A percentile compares a stretch with the other conserved stretches of the same genome.
Conservation (phyloP, 1,140 invertebrate species). For the Lucilia sericata region DNA sequence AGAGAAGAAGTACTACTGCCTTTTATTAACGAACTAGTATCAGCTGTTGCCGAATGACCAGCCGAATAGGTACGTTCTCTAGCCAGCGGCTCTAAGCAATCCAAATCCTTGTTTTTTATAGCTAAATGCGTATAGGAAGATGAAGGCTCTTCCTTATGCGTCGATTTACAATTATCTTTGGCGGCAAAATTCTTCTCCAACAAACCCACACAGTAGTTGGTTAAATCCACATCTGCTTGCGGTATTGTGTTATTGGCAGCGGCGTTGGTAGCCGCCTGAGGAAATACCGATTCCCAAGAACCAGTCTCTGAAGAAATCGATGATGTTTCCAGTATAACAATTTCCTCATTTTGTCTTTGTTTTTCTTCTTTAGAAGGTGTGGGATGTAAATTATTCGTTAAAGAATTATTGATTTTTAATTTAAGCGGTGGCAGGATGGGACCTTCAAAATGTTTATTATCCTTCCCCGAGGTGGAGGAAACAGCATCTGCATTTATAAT, state of each 20-base stretch:
- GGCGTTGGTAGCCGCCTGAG: slow-evolving; percentile 51
- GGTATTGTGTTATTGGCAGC: background rate
- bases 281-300: slow-evolving; percentile 74
- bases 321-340: slow-evolving; percentile 72
- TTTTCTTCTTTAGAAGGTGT: slow-evolving; percentile 75
- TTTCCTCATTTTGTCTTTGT: slow-evolving; percentile 78
- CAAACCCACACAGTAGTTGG: slow-evolving; percentile 46
- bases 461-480: slow-evolving; percentile 8
- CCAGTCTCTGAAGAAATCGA: slow-evolving; percentile 74
- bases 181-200: slow-evolving; percentile 34
- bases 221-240: slow-evolving; percentile 46
- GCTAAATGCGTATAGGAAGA: background rate
- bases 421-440: slow-evolving; percentile 50
- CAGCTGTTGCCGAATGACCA: slow-evolving; percentile 39
- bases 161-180: slow-evolving; percentile 16
- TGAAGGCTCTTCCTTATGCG: background rate
- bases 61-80: slow-evolving; percentile 48
- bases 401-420: slow-evolving; percentile 18
- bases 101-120: slow-evolving; percentile 27
- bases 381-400: background rate
- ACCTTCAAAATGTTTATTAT: slow-evolving; percentile 54
- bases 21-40: slow-evolving; percentile 49
- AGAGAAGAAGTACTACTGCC: slow-evolving; percentile 57
- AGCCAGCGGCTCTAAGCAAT: slow-evolving; percentile 22
- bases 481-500: background rate